Conservation (phyloP, 1,140 invertebrate species). For the Steinernema khuongi region DNA sequence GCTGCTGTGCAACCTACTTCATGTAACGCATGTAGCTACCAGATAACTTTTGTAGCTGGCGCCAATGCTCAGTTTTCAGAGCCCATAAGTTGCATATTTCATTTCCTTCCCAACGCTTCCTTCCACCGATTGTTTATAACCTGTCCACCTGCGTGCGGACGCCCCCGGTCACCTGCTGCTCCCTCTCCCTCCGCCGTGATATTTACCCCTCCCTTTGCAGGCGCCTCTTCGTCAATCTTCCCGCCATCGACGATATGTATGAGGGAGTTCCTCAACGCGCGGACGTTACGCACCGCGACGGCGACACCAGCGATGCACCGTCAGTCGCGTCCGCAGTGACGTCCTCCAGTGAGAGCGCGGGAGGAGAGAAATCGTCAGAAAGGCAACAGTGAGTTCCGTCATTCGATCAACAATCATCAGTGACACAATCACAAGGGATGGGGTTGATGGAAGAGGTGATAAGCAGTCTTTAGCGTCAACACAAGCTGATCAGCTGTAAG, state of each 20-base stretch:
- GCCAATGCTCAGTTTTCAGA: too few species aligned
- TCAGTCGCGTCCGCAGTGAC: not conserved
- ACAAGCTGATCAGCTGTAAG: too few species aligned
- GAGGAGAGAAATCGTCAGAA: not conserved
- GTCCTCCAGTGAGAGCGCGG: not conserved
- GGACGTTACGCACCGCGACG: not conserved
- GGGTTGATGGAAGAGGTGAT: too few species aligned
- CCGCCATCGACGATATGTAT: not conserved
- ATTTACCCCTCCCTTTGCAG: not conserved
- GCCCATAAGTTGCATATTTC: too few species aligned
- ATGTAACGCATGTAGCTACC: too few species aligned
- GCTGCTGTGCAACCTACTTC: too few species aligned
- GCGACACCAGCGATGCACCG: not conserved
- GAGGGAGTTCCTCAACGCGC: not conserved
- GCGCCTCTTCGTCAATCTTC: constrained; percentile 3
- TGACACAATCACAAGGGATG: too few species aligned
- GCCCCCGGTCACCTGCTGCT: not conserved
- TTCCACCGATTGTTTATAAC: too few species aligned
- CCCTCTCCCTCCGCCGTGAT: not conserved
- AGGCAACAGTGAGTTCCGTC: not conserved
- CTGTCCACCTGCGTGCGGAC: not conserved
- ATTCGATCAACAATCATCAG: too few species aligned
- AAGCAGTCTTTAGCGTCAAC: too few species aligned
- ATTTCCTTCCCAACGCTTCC: too few species aligned
- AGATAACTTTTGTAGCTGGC: too few species aligned